These are phyloP conservation scores for Hartigia nigra DNA, from an alignment of 2,888 invertebrate genomes.

Conservation along the genomic window DNA sequence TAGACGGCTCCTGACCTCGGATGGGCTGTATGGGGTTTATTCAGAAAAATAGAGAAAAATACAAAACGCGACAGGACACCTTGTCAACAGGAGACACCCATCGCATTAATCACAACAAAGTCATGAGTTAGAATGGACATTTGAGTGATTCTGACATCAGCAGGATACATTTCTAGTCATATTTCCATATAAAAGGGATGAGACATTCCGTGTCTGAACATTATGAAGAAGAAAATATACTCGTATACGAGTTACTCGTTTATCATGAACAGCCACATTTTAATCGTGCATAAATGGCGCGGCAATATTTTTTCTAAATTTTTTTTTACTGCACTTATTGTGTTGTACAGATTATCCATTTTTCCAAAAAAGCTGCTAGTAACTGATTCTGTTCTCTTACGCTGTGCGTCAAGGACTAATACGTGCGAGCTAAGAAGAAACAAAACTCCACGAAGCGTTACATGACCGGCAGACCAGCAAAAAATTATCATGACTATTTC, in stretches of 20 bases:
- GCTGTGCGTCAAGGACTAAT: neutral
- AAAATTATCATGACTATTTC: slow-evolving; percentile 10
- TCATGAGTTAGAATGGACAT: neutral
- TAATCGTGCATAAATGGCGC: neutral
- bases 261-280: slow-evolving; percentile 1
- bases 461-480: slow-evolving; percentile 9
- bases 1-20: neutral
- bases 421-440: neutral
- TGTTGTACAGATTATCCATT: neutral
- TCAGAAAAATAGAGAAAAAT: slow-evolving; percentile 16
- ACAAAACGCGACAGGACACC: slow-evolving; percentile 21
- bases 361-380: neutral
- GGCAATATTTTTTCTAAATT: neutral
- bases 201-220: neutral
- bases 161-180: neutral
- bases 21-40: slow-evolving; percentile 2
- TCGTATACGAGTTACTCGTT: neutral
- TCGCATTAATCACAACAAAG: slow-evolving; percentile 20
- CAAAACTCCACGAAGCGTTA: neutral
- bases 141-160: neutral
- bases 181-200: neutral
- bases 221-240: neutral
- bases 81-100: slow-evolving; percentile 28
- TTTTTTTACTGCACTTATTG: neutral
- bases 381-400: neutral